phyloP scores from a whole-genome alignment of 2,888 invertebrate genomes.

The Tolmerus cingulatus region DNA sequence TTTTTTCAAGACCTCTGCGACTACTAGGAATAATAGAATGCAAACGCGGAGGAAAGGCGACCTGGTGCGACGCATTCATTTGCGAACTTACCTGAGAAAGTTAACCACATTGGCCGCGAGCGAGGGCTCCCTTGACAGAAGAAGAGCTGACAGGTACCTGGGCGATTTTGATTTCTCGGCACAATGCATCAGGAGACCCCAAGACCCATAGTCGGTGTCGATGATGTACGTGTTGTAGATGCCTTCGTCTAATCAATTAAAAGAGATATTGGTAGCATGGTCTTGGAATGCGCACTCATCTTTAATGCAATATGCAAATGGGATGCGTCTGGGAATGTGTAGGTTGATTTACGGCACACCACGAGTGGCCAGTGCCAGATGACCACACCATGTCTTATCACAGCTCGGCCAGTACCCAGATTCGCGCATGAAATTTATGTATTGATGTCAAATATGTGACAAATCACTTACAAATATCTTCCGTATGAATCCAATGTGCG shows the following conservation, averaged over 20 bases:
- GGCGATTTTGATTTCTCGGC: constrained; percentile 82
- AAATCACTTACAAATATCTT: constrained; percentile 76
- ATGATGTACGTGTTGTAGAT: constrained; percentile 87
- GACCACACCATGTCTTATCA: background rate
- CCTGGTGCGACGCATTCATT: background rate
- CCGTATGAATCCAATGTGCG: constrained; percentile 87
- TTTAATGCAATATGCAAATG: constrained; percentile 37
- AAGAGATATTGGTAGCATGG: constrained; percentile 44
- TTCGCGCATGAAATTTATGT: constrained; percentile 46
- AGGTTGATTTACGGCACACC: constrained; percentile 10
- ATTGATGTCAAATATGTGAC: constrained; percentile 48
- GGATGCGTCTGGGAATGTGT: constrained; percentile 9
- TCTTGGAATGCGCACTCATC: constrained; percentile 32
- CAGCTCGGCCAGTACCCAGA: background rate
- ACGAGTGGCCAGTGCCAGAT: background rate
- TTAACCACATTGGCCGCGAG: constrained; percentile 68
- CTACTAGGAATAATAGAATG: constrained; percentile 20
- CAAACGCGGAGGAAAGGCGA: background rate
- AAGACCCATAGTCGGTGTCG: constrained; percentile 84
- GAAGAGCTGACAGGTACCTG: constrained; percentile 82
- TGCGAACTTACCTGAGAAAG: constrained; percentile 57
- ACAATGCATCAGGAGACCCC: constrained; percentile 85
- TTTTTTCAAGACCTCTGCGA: background rate
- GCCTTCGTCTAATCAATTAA: constrained; percentile 76
- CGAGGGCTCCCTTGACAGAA: constrained; percentile 72